Base-by-base conservation (phyloP, 1,140 invertebrate species). In the Drosophila pallidifrons region DNA sequence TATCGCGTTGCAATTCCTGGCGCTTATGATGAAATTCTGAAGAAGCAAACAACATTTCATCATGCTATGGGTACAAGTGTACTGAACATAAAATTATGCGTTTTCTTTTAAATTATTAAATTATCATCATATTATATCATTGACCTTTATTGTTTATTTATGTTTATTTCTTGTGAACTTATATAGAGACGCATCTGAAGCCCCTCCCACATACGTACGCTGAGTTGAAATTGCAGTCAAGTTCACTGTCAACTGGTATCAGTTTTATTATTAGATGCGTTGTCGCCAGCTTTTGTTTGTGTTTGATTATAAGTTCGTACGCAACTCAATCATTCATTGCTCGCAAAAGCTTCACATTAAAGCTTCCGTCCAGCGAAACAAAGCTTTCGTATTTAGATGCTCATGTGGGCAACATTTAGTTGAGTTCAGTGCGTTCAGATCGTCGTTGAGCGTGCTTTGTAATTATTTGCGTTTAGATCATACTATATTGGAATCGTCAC, bases 261-360 rank as follows among this genome's bases (percentile, higher is more conserved):
- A 51, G 7, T 30, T 43, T n/a, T 52, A 35, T 46, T 61, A 15
- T 11, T 45, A 46, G 28, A 11, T 61, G 47, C 38, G 43, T 25
- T 38, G n/a, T 10, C 10, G 43, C 15, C 51, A 20, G 69, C 30
- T 41, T 65, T 47, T 58, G 35, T 57, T 16, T 15, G 30, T 57
- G 35, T 57, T 16, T 15, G 13, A 7, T 10, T 59, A 15, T 20
- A 51, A 43, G 38, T 35, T n/a, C 10, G 5, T 30, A 58, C 43
- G 45, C 15, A 43, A 74, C 60, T 60, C 67, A 35, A 60, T 66
- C 32, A 57, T 51, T 51, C 20, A 4, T 25, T 25, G 20, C 20
- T 25, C 20, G 46, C 49, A 32, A 74, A 68, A 74, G 71, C 71
- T 74, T 16, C 1, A 3, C 6, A 28, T 32, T 20, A 46, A 68